Evolutionary conservation across 2,888 invertebrate species (phyloP), one percentile per base, ranked within the genome.

Genomic region (Deilephila elpenor): DNA sequence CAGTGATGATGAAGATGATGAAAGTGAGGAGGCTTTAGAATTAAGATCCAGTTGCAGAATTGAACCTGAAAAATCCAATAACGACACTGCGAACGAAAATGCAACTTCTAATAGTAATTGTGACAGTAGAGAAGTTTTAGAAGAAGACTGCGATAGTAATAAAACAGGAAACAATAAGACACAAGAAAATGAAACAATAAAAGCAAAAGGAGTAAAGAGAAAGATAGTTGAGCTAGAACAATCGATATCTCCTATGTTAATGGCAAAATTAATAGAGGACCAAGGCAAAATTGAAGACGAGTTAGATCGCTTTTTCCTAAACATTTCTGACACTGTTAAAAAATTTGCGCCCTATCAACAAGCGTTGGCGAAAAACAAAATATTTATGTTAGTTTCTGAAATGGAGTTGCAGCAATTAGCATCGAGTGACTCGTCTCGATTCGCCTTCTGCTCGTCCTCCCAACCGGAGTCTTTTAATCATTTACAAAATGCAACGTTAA

Each of bases 1-100:
- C 76, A 80, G 78, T 64, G 81, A 81, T 51, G 80, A 80, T 73
- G 80, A 81, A 75, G 74, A 75, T 71, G 73, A 75, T 34, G 62
- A 78, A 61, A 75, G 76, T 74, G 71, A 51, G 64, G 74, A 74
- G 73, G 75, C 70, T 44, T 44, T 44, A 44, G 44, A 44, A 11
- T 44, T 44, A 44, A 11, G 11, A 44, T 44, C 44, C 44, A 14
- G 11, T 44, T 44, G 44, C 11, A 44, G 44, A 44, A 44, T 11
- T 44, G 44, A 44, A 44, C 4, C 44, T 44, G 11, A 44, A 3
- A 44, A 44, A 11, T 11, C 14, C 1, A 44, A 44, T 11, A 44
- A 44, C 44, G 44, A 44, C 3, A 14, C 44, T 44, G 3, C 11
- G 1, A 44, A 44, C 14, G 44, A 44, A 44, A 44, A 44, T 14